phyloP scores from a whole-genome alignment of 2,113 vertebrate species.

The Madoqua kirkii region DNA sequence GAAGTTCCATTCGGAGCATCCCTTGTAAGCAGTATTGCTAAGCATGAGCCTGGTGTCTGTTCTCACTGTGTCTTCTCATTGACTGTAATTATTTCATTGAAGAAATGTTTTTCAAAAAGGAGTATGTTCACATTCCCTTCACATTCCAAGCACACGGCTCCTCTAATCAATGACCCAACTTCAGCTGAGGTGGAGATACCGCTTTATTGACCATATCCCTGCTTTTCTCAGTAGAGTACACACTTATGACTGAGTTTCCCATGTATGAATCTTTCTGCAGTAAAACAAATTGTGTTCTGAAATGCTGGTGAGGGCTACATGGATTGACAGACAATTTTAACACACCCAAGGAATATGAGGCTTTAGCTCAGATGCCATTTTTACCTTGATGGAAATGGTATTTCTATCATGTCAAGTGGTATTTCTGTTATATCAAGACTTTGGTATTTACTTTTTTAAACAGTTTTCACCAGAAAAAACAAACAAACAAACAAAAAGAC shows the following conservation, averaged over 20 bases:
- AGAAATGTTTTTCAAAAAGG: not conserved
- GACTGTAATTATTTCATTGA: not conserved
- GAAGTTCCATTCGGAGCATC: not conserved
- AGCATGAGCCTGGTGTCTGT: not conserved
- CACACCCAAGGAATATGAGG: rapidly evolving
- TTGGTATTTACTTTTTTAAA: not conserved
- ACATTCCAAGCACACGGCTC: not conserved
- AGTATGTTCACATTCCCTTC: not conserved
- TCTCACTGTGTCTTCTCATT: not conserved
- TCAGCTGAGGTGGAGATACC: not conserved
- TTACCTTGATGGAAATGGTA: not conserved
- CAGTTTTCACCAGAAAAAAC: not conserved
- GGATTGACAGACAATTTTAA: not conserved
- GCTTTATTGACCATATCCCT: not conserved
- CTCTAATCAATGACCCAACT: not conserved
- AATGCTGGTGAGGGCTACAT: not conserved
- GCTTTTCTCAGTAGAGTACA: not conserved
- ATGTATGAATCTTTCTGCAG: not conserved
- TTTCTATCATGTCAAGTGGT: not conserved
- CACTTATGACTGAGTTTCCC: not conserved
- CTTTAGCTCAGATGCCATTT: not conserved
- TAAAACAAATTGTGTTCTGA: not conserved
- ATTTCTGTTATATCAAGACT: not conserved
- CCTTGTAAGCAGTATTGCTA: not conserved
- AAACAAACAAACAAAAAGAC: not conserved